Conservation (phyloP, 2,797 vertebrate species). For the Lates japonicus region DNA sequence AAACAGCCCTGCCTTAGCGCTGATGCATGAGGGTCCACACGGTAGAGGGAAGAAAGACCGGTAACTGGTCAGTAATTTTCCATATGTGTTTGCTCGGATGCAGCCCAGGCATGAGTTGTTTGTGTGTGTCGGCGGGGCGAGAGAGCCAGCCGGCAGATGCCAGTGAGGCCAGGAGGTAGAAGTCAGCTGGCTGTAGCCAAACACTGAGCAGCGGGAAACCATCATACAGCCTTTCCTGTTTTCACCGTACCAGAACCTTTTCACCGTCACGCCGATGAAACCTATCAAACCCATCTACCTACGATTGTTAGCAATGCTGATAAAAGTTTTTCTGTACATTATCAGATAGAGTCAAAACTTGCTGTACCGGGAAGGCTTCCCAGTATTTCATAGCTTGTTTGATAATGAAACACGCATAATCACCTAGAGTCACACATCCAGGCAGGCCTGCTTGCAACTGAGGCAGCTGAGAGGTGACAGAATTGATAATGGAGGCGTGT, state of each 20-base stretch:
- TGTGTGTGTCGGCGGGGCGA: slow-evolving; percentile 77
- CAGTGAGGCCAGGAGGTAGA: slow-evolving; percentile 77
- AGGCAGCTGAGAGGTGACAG: slow-evolving; percentile 19
- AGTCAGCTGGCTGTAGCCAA: slow-evolving; percentile 81
- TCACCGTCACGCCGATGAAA: slow-evolving; percentile 36
- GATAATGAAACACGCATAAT: not conserved
- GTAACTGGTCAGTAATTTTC: slow-evolving; percentile 27
- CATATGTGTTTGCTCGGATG: slow-evolving; percentile 13
- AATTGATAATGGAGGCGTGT: slow-evolving; percentile 55
- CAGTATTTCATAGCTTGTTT: slow-evolving; percentile 15
- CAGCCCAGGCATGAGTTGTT: slow-evolving; percentile 37
- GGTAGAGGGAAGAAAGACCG: slow-evolving; percentile 14
- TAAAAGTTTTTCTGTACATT: not conserved
- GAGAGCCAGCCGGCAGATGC: slow-evolving; percentile 86
- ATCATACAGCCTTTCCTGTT: slow-evolving; percentile 87
- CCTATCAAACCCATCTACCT: slow-evolving; percentile 36
- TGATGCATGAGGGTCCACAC: slow-evolving; percentile 26
- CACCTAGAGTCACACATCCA: not conserved
- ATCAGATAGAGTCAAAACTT: slow-evolving; percentile 25
- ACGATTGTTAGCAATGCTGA: not conserved
- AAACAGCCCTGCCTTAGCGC: slow-evolving; percentile 63
- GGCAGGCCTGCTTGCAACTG: not conserved
- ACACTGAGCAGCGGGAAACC: slow-evolving; percentile 85
- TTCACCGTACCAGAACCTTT: slow-evolving; percentile 70
- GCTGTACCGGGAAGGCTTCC: slow-evolving; percentile 3